phyloP scores from a whole-genome alignment of 2,113 vertebrate genomes.

The Phyllopteryx taeniolatus region DNA sequence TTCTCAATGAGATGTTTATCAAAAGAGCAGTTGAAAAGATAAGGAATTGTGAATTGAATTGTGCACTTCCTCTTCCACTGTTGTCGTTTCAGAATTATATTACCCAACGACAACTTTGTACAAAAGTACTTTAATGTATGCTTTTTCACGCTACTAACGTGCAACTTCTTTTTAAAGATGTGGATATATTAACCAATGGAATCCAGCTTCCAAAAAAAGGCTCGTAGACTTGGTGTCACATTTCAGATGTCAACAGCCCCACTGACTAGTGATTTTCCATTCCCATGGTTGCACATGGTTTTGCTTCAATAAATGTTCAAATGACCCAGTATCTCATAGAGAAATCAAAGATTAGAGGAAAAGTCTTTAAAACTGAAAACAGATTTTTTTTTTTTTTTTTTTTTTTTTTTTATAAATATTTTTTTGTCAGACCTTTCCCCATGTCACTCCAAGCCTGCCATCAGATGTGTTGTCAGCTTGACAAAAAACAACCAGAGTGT shows the following conservation, averaged over 20 bases:
- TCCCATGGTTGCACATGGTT: neutral
- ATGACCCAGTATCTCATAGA: neutral
- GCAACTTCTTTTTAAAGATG: neutral
- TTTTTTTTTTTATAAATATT: too few species aligned
- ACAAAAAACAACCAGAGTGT: neutral
- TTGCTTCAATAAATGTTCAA: neutral
- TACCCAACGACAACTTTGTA: neutral
- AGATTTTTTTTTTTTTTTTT: constrained; percentile 1
- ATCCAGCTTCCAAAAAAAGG: neutral
- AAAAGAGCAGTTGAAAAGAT: constrained; percentile 20
- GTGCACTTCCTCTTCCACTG: constrained; percentile 12
- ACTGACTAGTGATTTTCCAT: neutral
- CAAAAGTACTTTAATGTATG: neutral
- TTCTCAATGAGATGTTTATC: constrained; percentile 31
- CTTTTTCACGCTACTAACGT: neutral
- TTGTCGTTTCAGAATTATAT: neutral
- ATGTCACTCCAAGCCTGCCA: neutral
- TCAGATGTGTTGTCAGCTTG: neutral
- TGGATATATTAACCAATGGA: neutral
- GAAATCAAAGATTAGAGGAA: neutral
- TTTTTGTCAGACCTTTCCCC: neutral
- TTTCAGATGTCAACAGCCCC: neutral
- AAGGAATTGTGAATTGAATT: constrained; percentile 4
- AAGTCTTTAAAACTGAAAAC: neutral
- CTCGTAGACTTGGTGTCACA: neutral